Evolutionary conservation across 2,113 vertebrate genomes (phyloP).

Genomic region (Takifugu bimaculatus): DNA sequence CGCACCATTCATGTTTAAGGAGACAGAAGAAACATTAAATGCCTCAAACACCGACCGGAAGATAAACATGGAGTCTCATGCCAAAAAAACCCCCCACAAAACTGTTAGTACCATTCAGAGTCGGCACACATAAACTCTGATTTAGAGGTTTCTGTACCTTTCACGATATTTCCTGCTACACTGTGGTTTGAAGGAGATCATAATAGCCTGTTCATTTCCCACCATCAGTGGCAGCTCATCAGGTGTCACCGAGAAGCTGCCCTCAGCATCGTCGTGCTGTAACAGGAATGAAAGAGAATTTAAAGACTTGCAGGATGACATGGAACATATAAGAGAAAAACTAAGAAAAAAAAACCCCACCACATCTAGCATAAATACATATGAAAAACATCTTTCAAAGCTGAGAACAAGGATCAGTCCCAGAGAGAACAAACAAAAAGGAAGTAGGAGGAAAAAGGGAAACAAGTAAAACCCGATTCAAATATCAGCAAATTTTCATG

Average conservation of each 20-base stretch:
- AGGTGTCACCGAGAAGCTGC: slow-evolving; percentile 82
- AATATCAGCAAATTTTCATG: neutral
- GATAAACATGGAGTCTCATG: too few species aligned
- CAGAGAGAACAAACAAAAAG: neutral
- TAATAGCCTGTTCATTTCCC: slow-evolving; percentile 79
- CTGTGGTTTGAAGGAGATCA: slow-evolving; percentile 79
- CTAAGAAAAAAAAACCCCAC: too few species aligned
- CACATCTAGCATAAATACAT: too few species aligned
- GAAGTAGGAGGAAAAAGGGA: neutral
- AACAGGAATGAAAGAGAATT: slow-evolving; percentile 10
- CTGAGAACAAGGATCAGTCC: neutral
- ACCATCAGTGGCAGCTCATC: slow-evolving; percentile 79
- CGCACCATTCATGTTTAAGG: too few species aligned
- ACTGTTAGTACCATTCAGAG: too few species aligned
- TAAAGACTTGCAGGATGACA: neutral
- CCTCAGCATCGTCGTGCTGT: slow-evolving; percentile 74
- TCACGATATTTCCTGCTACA: slow-evolving; percentile 57
- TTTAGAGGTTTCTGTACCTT: slow-evolving; percentile 73
- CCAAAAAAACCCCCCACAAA: too few species aligned
- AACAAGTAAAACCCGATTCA: neutral
- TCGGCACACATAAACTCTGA: too few species aligned
- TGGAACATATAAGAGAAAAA: neutral
- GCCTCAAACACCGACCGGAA: too few species aligned
- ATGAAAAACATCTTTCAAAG: too few species aligned
- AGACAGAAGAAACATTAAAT: too few species aligned